phyloP scores from a whole-genome alignment of 2,797 vertebrate species.

The Epinephelus malabaricus region DNA sequence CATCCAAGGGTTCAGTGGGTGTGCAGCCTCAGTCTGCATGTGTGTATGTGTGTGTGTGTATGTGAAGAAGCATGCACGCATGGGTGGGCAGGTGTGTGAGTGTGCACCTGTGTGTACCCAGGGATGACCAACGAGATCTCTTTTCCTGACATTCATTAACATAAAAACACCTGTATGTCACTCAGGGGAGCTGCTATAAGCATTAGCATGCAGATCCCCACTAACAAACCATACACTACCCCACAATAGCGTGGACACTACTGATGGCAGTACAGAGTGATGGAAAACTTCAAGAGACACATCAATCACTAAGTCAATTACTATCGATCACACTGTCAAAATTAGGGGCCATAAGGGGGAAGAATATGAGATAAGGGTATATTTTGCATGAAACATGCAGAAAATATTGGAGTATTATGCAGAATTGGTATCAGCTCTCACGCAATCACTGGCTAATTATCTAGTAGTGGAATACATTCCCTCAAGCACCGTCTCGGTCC shows the following conservation, averaged over 20 bases:
- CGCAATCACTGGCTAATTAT: conserved; percentile 79
- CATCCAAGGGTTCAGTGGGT: conserved; percentile 79
- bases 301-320: conserved; percentile 81
- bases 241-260: conserved; percentile 43
- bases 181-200: conserved; percentile 62
- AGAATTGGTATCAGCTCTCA: conserved; percentile 71
- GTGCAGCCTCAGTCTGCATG: conserved; percentile 54
- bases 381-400: conserved; percentile 69
- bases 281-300: conserved; percentile 78
- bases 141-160: conserved; percentile 74
- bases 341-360: conserved; percentile 56
- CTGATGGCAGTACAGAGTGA: conserved; percentile 55
- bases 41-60: conserved; percentile 32
- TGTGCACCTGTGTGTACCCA: conserved; percentile 53
- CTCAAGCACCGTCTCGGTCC: conserved; percentile 65
- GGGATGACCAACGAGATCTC: conserved; percentile 65
- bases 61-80: conserved; percentile 19
- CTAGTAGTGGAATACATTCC: conserved; percentile 71
- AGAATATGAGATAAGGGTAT: conserved; percentile 63
- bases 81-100: conserved; percentile 40
- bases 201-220: conserved; percentile 63
- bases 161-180: conserved; percentile 72
- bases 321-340: conserved; percentile 79
- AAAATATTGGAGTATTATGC: conserved; percentile 77
- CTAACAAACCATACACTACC: conserved; percentile 50